Base-by-base conservation (phyloP, 2,797 vertebrate species). In the Phataginus tricuspis region DNA sequence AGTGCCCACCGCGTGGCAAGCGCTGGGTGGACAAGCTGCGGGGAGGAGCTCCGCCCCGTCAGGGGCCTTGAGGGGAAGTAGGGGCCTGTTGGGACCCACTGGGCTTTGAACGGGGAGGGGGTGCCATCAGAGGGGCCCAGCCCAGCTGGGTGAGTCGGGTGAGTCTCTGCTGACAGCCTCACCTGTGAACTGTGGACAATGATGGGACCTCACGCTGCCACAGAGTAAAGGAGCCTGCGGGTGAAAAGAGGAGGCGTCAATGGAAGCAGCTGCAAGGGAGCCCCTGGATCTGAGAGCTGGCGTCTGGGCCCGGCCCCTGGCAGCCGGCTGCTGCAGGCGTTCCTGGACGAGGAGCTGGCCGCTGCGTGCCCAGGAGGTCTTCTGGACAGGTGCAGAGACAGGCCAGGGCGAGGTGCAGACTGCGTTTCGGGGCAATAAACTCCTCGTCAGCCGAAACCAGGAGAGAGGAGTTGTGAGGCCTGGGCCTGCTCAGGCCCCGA, bases 351-450 rank as follows among this genome's bases (percentile, higher is more conserved):
- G n/a, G 25, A 79, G 55, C 0, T n/a, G 64, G 75, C 69, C 0
- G 39, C 10, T 29, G n/a, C 42, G 5, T 23, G 1, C 63, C 61
- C 2, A 0, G 2, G 12, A 23, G 61, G 11, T 45, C 78, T 14
- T 37, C 59, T 6, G 25, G 45, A 19, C 83, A 94, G 95, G 90
- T 78, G n/a, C 94, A 29, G 64, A 21, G 51, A 14, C 42, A 63
- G 71, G 29, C 59, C 39, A 13, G 27, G 18, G 68, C 72, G 0
- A 5, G 7, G 49, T 2, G 0, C 0, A 9, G 79, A 9, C 31
- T 85, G 64, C 1, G 21, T 85, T 83, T 79, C 94, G 45, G 94
- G 63, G 84, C 79, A 92, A n/a, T 91, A 51, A 93, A 94, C 75
- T 49, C 83, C 89, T 23, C 79, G 1, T 13, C 75, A 15, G 86